Evolutionary conservation across 2,888 invertebrate species (phyloP), one percentile per base, ranked within the genome.

Genomic region (Anoplius nigerrimus): DNA sequence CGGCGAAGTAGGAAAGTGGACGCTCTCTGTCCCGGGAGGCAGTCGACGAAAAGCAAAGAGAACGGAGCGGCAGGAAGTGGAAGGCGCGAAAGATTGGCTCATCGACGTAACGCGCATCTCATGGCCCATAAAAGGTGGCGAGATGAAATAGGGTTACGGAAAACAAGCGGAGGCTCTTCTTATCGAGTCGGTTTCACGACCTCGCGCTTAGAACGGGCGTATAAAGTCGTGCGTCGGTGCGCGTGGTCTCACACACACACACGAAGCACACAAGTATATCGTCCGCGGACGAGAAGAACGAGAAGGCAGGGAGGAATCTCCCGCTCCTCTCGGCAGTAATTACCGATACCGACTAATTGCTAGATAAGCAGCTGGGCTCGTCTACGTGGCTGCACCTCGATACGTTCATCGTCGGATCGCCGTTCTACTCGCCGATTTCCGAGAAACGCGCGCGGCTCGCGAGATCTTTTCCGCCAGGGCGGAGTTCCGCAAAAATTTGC

Each of bases 321-420:
- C 42, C 48, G 63, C 57, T 56, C 56, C 61, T 58, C 67, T 52
- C 65, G 42, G 13, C 65, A 34, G 60, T 78, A 71, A 78, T 78
- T 78, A 75, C 66, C 78, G 71, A 75, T 78, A 75, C 67, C 64
- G 66, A 62, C 78, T 78, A 78, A 78, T 78, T 78, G 71, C 67
- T 66, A 73, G 75, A 78, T 75, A 78, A 78, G 61, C 70, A 48
- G 43, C 22, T 54, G 64, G n/a, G 61, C 76, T 34, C 43, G 51
- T 45, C 60, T 57, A 43, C 65, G 48, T 67, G 62, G 60, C 60
- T 63, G 52, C 22, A 42, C 45, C 20, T n/a, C 58, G 62, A 61
- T 65, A 64, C 34, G 22, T 42, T 11, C 43, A 52, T 62, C 48
- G 54, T n/a, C 27, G 3, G 45, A 20, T 11, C 15, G 21, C n/a